phyloP scores from a whole-genome alignment of 2,888 invertebrate species.

The Linyphia triangularis region DNA sequence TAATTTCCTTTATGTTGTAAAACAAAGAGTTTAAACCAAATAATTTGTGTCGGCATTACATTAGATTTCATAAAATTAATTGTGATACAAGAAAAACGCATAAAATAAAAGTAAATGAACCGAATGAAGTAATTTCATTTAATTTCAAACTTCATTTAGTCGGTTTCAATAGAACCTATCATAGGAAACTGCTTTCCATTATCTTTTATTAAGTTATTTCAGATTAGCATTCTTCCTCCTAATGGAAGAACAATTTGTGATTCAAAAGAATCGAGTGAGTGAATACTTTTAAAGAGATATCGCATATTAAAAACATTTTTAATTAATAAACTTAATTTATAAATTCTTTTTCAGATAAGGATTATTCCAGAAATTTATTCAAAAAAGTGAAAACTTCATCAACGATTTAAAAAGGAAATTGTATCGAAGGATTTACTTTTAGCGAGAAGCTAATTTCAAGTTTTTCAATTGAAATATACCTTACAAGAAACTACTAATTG shows the following conservation, averaged over 20 bases:
- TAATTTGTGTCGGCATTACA: background rate
- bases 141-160: background rate
- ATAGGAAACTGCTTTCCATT: background rate
- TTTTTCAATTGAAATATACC: too few species aligned
- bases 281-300: background rate
- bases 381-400: background rate
- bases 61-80: background rate
- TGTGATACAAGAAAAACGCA: background rate
- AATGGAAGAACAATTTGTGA: background rate
- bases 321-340: too few species aligned
- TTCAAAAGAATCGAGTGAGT: background rate
- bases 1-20: constrained; percentile 4
- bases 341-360: too few species aligned
- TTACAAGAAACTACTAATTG: too few species aligned
- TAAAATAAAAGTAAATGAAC: background rate
- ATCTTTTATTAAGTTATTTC: background rate
- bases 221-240: background rate
- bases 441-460: too few species aligned
- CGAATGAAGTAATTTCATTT: background rate
- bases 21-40: background rate
- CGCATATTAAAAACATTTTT: background rate
- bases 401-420: background rate
- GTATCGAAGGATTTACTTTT: too few species aligned
- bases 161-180: background rate
- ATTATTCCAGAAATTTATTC: too few species aligned